phyloP scores from a whole-genome alignment of 2,113 vertebrate species.

The Neomonachus schauinslandi region DNA sequence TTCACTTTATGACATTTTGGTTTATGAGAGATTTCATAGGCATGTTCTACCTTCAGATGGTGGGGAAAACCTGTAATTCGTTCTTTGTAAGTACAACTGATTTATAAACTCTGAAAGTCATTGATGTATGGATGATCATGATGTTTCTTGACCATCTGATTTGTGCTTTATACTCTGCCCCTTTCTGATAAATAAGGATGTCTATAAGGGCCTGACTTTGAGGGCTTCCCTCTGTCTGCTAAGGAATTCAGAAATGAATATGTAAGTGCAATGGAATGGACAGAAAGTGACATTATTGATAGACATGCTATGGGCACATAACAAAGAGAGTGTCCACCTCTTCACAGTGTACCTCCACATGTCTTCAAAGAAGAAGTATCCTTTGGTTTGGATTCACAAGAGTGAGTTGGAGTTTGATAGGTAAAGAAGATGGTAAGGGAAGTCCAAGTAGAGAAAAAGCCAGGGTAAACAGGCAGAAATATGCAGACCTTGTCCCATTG shows the following conservation, averaged over 20 bases:
- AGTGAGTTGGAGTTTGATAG: not conserved
- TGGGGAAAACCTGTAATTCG: not conserved
- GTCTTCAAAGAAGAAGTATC: not conserved
- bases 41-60: not conserved
- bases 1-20: not conserved
- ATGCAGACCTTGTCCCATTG: not conserved
- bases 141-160: slow-evolving; percentile 31
- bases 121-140: not conserved
- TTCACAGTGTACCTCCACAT: not conserved
- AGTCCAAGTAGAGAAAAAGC: not conserved
- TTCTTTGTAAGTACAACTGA: not conserved
- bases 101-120: not conserved
- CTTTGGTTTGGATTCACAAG: not conserved
- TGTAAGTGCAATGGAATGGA: not conserved
- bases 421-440: not conserved
- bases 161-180: not conserved
- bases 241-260: slow-evolving; percentile 29
- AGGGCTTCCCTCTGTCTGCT: slow-evolving; percentile 10
- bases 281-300: not conserved
- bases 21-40: not conserved
- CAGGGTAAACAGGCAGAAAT: not conserved
- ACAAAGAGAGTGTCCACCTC: not conserved
- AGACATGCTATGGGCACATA: not conserved
- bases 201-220: slow-evolving; percentile 11
- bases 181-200: slow-evolving; percentile 35